Conservation (phyloP, 2,113 vertebrate genomes). For the Chunga burmeisteri region DNA sequence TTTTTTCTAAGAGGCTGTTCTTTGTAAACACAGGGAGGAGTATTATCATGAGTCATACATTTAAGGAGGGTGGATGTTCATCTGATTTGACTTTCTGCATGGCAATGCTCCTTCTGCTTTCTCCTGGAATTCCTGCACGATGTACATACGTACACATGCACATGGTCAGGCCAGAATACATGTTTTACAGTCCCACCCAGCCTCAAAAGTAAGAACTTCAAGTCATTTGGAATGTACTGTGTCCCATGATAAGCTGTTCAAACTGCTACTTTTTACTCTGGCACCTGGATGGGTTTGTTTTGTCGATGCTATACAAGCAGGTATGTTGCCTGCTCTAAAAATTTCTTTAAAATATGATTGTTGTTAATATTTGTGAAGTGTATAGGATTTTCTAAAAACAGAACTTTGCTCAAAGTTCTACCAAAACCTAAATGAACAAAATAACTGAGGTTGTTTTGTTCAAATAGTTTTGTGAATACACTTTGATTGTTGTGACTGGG, state of each 20-base stretch:
- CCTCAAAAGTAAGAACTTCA: not conserved
- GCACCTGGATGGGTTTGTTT: not conserved
- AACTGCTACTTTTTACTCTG: not conserved
- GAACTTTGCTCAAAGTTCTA: not conserved
- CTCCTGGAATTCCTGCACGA: not conserved
- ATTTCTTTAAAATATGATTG: not conserved
- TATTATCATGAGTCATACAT: not conserved
- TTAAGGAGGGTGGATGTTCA: not conserved
- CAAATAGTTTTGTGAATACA: not conserved
- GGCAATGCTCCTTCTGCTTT: not conserved
- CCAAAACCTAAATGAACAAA: not conserved
- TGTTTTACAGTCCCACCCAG: not conserved
- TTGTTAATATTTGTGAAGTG: not conserved
- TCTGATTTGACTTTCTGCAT: not conserved
- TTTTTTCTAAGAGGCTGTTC: not conserved
- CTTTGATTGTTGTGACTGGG: not conserved
- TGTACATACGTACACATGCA: accelerated
- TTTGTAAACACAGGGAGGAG: not conserved
- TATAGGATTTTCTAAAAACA: not conserved
- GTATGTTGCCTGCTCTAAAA: not conserved
- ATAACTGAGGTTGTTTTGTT: not conserved
- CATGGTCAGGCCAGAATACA: not conserved
- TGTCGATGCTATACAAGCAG: not conserved
- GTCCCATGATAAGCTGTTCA: not conserved
- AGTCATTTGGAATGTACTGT: not conserved